These are phyloP conservation scores for Leuciscus waleckii DNA, from an alignment of 2,797 vertebrate species.

Conservation along the genomic window DNA sequence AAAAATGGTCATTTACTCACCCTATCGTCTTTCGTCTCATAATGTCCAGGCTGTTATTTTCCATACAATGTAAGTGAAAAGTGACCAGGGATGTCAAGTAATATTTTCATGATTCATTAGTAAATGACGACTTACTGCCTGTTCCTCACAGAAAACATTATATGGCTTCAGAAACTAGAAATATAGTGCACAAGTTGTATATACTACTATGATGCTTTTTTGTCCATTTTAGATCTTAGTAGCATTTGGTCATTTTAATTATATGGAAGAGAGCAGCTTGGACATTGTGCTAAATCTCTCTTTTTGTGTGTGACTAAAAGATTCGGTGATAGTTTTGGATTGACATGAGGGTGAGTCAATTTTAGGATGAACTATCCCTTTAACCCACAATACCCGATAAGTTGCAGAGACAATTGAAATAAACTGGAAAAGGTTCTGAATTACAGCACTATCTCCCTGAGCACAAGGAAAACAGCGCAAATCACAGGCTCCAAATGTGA, in stretches of 20 bases:
- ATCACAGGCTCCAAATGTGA: constrained; percentile 16
- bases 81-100: not conserved
- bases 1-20: not conserved
- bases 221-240: not conserved
- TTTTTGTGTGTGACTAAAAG: not conserved
- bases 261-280: not conserved
- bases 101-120: not conserved
- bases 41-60: constrained; percentile 6
- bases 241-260: not conserved
- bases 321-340: not conserved
- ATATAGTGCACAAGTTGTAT: not conserved
- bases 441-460: constrained; percentile 29
- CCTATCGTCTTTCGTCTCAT: too few relatives aligned
- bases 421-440: not conserved
- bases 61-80: not conserved
- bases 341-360: not conserved
- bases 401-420: not conserved
- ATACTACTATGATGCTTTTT: not conserved
- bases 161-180: constrained; percentile 7
- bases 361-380: not conserved
- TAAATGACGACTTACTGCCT: not conserved
- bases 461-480: not conserved
- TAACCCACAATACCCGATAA: not conserved
- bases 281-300: not conserved
- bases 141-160: not conserved